Conservation (phyloP, 2,113 vertebrate genomes). For the Mesembrinibis cayennensis region DNA sequence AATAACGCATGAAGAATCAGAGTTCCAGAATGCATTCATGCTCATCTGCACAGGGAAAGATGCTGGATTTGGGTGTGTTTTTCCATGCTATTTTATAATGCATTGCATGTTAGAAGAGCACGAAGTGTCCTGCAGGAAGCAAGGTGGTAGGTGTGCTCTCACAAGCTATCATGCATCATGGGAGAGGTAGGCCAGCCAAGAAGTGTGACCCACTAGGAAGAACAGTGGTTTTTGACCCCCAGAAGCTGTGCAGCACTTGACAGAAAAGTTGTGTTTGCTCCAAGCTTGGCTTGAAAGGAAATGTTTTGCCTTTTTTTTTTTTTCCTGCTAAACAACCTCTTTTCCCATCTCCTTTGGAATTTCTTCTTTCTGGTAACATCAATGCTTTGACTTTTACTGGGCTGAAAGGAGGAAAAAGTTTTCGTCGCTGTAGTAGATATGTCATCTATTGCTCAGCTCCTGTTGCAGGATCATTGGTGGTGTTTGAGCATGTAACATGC, state of each 20-base stretch:
- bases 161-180: not conserved
- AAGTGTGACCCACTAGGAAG: not conserved
- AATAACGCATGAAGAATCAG: not conserved
- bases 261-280: not conserved
- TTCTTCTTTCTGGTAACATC: not conserved
- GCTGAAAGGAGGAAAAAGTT: not conserved
- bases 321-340: not conserved
- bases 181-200: not conserved
- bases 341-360: not conserved
- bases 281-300: not conserved
- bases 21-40: not conserved
- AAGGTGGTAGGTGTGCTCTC: not conserved
- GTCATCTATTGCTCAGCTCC: not conserved
- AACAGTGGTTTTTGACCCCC: not conserved
- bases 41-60: not conserved
- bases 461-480: not conserved
- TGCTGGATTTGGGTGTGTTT: not conserved
- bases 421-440: not conserved
- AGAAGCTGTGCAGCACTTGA: not conserved
- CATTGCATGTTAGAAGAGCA: not conserved
- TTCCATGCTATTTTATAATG: not conserved
- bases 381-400: not conserved
- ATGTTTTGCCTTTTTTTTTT: not conserved
- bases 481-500: not conserved
- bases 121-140: not conserved